Percentiles rank a stretch among this genome's conserved stretches.
These are phyloP conservation scores for Solenopsis fugax DNA, from an alignment of 1,140 invertebrate species.

Conservation along the genomic window DNA sequence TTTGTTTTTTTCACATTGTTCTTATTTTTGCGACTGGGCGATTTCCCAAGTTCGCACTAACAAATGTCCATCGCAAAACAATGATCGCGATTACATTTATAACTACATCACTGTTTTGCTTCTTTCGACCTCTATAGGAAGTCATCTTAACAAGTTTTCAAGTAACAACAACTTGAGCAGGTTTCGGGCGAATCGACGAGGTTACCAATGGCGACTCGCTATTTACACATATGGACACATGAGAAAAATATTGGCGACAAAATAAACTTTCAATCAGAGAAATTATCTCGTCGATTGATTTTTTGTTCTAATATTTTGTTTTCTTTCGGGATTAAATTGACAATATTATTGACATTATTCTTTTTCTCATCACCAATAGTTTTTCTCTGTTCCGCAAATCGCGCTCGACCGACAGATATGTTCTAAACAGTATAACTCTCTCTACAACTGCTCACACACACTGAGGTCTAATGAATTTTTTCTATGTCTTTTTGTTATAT, in stretches of 20 bases:
- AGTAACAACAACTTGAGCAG: conserved; percentile 58
- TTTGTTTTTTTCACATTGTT: conserved; percentile 23
- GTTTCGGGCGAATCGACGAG: conserved; percentile 61
- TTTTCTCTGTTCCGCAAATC: conserved; percentile 38
- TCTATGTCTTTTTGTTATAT: not conserved
- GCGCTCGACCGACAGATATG: conserved; percentile 44
- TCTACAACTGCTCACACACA: conserved; percentile 7
- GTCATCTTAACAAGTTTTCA: conserved; percentile 47
- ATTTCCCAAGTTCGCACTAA: not conserved
- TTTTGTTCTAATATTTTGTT: not conserved
- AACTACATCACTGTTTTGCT: conserved; percentile 46
- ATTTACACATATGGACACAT: conserved; percentile 36
- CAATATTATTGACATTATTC: not conserved
- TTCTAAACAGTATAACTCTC: conserved; percentile 20
- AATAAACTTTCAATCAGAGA: conserved; percentile 22
- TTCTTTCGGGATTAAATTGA: not conserved
- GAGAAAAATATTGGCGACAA: conserved; percentile 37
- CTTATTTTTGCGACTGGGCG: conserved; percentile 9
- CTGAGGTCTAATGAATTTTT: not conserved
- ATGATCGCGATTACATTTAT: conserved; percentile 41
- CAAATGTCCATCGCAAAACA: not conserved
- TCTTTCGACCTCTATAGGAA: conserved; percentile 5
- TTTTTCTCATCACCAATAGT: conserved; percentile 12
- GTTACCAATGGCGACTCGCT: conserved; percentile 56
- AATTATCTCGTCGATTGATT: not conserved